Evolutionary conservation across 1,140 invertebrate genomes (phyloP).

Genomic region (Zelostemma sp.): DNA sequence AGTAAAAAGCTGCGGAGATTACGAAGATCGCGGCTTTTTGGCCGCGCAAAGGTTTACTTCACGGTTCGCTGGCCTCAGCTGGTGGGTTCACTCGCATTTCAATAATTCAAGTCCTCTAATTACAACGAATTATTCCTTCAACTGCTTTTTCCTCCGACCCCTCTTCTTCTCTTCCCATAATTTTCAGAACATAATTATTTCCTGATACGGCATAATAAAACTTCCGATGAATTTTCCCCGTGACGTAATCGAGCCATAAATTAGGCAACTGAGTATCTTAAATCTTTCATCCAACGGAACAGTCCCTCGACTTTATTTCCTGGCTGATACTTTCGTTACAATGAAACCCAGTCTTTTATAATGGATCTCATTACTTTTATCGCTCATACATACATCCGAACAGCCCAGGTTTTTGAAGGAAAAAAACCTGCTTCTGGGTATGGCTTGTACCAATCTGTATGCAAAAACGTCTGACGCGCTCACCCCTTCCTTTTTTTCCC

Average conservation of each 20-base stretch:
- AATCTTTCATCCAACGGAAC: conserved; percentile 29
- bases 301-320: conserved; percentile 9
- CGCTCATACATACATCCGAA: conserved; percentile 63
- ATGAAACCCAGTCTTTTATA: conserved; percentile 63
- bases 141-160: not conserved
- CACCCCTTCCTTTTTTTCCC: conserved; percentile 2
- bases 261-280: conserved; percentile 9
- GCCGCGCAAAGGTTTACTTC: conserved; percentile 75
- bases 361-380: conserved; percentile 71
- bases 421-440: conserved; percentile 57
- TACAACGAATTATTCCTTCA: not conserved
- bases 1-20: conserved; percentile 72
- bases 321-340: conserved; percentile 46
- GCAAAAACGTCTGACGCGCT: conserved; percentile 54
- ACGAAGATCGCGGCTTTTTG: conserved; percentile 74
- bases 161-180: not conserved
- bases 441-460: conserved; percentile 60
- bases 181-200: too few species aligned
- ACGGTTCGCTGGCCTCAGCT: conserved; percentile 75
- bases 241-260: conserved; percentile 11
- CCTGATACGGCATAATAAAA: too few species aligned
- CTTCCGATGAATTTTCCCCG: not conserved
- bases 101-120: not conserved
- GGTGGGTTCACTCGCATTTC: conserved; percentile 61
- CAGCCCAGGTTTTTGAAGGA: conserved; percentile 56